Evolutionary conservation across 2,888 invertebrate genomes (phyloP).

Genomic region (Tortricodes alternella): DNA sequence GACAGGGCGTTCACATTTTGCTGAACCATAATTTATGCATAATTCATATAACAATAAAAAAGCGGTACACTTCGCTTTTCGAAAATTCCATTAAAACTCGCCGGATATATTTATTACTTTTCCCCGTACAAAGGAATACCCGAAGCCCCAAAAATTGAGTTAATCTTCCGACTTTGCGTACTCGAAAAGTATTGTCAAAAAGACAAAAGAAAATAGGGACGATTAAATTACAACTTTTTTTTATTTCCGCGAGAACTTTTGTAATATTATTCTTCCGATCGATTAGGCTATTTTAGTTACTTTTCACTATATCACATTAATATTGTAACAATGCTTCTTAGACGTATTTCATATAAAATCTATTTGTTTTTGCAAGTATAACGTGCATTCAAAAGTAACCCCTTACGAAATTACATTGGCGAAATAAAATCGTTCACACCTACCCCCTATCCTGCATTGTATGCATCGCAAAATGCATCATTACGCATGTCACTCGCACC

Average conservation of each 20-base stretch:
- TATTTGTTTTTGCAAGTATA: neutral
- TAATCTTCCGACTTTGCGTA: slow-evolving; percentile 59
- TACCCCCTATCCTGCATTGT: slow-evolving; percentile 33
- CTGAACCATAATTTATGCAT: slow-evolving; percentile 43
- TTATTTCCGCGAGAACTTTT: slow-evolving; percentile 19
- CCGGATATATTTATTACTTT: slow-evolving; percentile 44
- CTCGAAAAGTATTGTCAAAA: slow-evolving; percentile 48
- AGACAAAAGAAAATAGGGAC: slow-evolving; percentile 50
- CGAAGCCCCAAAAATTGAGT: slow-evolving; percentile 60
- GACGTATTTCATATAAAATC: too few species aligned
- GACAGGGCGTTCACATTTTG: slow-evolving; percentile 28
- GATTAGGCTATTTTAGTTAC: too few species aligned
- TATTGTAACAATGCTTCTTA: too few species aligned
- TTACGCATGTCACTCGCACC: slow-evolving; percentile 41
- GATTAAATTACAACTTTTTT: slow-evolving; percentile 51
- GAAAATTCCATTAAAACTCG: slow-evolving; percentile 58
- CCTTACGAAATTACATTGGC: neutral
- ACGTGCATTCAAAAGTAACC: neutral
- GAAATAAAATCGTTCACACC: neutral
- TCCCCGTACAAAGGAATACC: slow-evolving; percentile 53
- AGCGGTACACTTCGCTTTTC: slow-evolving; percentile 42
- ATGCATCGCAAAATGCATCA: slow-evolving; percentile 64
- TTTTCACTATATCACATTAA: too few species aligned
- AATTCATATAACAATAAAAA: slow-evolving; percentile 43
- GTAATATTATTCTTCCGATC: slow-evolving; percentile 3